Evolutionary conservation across 2,888 invertebrate species (phyloP), one percentile per base, ranked within the genome.

Genomic region (Elegia similella): DNA sequence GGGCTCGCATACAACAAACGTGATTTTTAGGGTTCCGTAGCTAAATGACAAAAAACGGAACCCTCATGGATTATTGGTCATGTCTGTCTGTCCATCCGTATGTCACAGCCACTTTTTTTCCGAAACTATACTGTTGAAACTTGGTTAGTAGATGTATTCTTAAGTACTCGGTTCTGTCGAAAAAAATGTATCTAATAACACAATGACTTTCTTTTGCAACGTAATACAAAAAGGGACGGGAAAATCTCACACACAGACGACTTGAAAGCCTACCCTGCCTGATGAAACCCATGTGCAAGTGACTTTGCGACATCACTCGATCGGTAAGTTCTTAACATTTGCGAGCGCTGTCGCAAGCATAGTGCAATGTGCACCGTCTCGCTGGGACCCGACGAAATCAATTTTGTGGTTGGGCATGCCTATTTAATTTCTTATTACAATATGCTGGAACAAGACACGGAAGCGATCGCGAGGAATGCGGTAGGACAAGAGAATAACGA

Each of bases 241-340:
- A 30, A 48, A 30, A 7, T 48, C 30, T 7, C 43, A 43, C 43
- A 43, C 43, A 15, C 13, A 30, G 7, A 48, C 29, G 29, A 29
- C 7, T 8, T 10, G 44, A 16, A 44, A 44, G 46, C 29, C 17
- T n/a, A 43, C 42, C 42, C 12, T 7, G 29, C 15, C 13, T 50
- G 32, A 34, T 16, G 71, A 70, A 73, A 77, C 64, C 62, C 65
- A 65, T 70, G 62, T 59, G 74, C 73, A 75, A 77, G n/a, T n/a
- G n/a, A n/a, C n/a, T n/a, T n/a, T n/a, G n/a, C n/a, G n/a, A n/a
- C n/a, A n/a, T n/a, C n/a, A n/a, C n/a, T n/a, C n/a, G n/a, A n/a
- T n/a, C n/a, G n/a, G n/a, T n/a, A n/a, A n/a, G n/a, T n/a, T n/a
- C 70, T 73, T 23, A 68, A 69, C 73, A 72, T 70, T 76, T 66